Base-by-base conservation (phyloP, 2,888 invertebrate species). In the Camponotus fellah region DNA sequence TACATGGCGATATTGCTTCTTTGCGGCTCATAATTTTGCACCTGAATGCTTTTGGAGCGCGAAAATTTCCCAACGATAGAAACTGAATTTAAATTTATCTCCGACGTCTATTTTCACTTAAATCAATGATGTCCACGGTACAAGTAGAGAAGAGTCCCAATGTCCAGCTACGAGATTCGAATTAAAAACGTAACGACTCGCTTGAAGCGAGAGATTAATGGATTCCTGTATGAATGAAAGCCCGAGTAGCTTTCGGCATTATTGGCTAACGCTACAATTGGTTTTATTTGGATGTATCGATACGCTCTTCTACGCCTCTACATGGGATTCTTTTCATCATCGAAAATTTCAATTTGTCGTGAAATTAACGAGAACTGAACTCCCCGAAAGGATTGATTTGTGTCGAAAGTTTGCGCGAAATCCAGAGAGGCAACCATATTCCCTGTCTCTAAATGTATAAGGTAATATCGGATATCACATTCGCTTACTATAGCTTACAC, bases 361-460 rank as follows among this genome's bases (percentile, higher is more conserved):
- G 72, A 75, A 81, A 89, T 83, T 69, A 72, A 65, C 72, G 56
- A 26, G 64, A 60, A 46, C 76, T 76, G 85, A 83, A 88, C 37
- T 32, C 49, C 69, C 79, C 86, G 72, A 75, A 75, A 58, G 66
- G 65, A 83, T 83, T 81, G 75, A 75, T 79, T 89, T 87, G 89
- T 88, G 82, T 81, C 58, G 79, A 88, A 88, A 71, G 71, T 82
- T 85, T 66, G 65, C 64, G 58, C 68, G 75, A n/a, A 71, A 65
- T 53, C 79, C 76, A 53, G 65, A 26, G 68, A 69, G 62, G 14
- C 71, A 26, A 62, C 87, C 79, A 64, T 76, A 74, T 83, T 82
- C 83, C 65, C 34, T 88, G 88, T 83, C 83, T 80, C 43, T 86
- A 86, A 88, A 88, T 87, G 86, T 85, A 26, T 26, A 0, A 26